phyloP scores from a whole-genome alignment of 2,113 vertebrate species.

The Microcebus murinus region DNA sequence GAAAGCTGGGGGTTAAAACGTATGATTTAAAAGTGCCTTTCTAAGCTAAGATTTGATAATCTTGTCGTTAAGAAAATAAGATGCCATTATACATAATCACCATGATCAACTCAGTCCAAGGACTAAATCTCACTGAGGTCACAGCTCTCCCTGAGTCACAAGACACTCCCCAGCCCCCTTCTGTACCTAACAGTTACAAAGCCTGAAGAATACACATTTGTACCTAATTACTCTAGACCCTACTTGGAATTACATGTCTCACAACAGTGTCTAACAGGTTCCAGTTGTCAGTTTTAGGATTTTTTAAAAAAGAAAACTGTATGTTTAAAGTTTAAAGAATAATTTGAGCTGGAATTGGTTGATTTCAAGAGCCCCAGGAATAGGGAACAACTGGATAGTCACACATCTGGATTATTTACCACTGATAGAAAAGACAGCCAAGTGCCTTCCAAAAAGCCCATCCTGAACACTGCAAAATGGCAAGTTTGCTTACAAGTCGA shows the following conservation, averaged over 20 bases:
- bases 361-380: neutral
- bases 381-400: neutral
- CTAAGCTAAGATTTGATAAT: constrained; percentile 54
- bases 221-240: neutral
- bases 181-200: constrained; percentile 31
- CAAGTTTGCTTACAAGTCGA: constrained; percentile 16
- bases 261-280: neutral
- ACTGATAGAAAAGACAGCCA: constrained; percentile 3
- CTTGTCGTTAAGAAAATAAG: constrained; percentile 64
- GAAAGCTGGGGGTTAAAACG: constrained; percentile 41
- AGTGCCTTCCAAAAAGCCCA: neutral
- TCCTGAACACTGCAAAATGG: constrained; percentile 7
- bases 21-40: constrained; percentile 49
- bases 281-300: neutral
- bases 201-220: constrained; percentile 24
- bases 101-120: constrained; percentile 53
- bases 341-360: neutral
- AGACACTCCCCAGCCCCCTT: neutral
- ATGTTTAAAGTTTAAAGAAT: constrained; percentile 40
- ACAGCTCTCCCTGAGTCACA: constrained; percentile 54
- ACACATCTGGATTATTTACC: constrained; percentile 10
- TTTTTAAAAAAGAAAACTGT: constrained; percentile 28
- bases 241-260: constrained; percentile 23
- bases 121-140: constrained; percentile 26
- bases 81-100: constrained; percentile 63